Percentiles rank a stretch among this genome's conserved stretches.
These are phyloP conservation scores for Charadrius vociferus DNA, from an alignment of 2,113 vertebrate genomes.

Conservation along the genomic window DNA sequence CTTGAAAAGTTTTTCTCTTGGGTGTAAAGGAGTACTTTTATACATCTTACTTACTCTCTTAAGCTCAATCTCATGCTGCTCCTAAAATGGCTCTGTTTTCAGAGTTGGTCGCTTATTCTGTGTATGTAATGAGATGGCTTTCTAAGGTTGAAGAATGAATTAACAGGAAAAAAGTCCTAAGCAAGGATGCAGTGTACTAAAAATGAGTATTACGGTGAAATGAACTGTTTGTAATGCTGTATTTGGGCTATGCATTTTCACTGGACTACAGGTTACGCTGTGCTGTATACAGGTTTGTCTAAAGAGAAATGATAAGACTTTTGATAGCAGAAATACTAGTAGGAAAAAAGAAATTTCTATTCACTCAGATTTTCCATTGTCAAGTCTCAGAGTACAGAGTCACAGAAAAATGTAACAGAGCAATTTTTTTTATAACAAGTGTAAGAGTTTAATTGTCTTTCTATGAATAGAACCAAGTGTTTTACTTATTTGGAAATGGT, in stretches of 20 bases:
- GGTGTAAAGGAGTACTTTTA: neutral
- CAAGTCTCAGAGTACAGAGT: neutral
- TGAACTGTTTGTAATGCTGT: neutral
- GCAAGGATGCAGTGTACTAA: neutral
- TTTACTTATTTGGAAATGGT: constrained; percentile 16
- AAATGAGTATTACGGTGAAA: neutral
- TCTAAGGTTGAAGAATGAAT: neutral
- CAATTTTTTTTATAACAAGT: neutral
- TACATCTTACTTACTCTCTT: neutral
- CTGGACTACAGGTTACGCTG: neutral
- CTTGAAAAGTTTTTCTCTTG: neutral
- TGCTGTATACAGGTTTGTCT: neutral
- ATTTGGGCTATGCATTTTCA: neutral
- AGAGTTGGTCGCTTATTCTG: neutral
- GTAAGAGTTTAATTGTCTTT: neutral
- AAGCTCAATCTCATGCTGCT: neutral
- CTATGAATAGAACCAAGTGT: neutral
- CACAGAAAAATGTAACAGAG: neutral
- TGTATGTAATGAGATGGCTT: neutral
- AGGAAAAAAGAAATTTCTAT: neutral
- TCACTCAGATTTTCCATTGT: neutral
- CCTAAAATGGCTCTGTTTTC: neutral
- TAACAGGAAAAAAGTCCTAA: neutral
- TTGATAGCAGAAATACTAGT: neutral
- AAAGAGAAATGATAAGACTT: neutral